Conservation (phyloP, 2,888 invertebrate genomes). For the Microplitis manilae region DNA sequence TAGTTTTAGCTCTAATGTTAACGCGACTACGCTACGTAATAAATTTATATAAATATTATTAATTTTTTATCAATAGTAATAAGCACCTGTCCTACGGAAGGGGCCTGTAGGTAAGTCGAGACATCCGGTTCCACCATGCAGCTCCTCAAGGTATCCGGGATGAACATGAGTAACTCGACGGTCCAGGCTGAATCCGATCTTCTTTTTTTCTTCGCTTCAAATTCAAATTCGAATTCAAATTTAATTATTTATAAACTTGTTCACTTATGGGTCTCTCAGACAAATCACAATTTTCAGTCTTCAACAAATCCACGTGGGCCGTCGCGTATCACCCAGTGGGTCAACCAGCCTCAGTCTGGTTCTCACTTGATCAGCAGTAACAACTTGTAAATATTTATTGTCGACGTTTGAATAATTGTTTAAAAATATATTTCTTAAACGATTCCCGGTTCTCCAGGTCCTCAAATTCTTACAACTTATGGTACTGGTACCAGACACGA, state of each 20-base stretch:
- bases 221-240: too few species aligned
- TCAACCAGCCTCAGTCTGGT: background rate
- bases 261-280: background rate
- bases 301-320: background rate
- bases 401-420: too few species aligned
- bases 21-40: too few species aligned
- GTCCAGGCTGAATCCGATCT: constrained; percentile 61
- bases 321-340: background rate
- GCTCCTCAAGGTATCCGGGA: constrained; percentile 93
- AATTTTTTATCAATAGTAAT: constrained; percentile 6
- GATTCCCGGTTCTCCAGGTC: too few species aligned
- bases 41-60: too few species aligned
- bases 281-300: constrained; percentile 32
- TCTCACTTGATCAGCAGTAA: background rate
- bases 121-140: constrained; percentile 97
- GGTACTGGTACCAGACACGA: background rate
- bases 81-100: constrained; percentile 93
- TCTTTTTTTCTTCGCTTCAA: background rate
- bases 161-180: constrained; percentile 82
- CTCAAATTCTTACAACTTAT: too few species aligned
- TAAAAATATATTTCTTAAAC: too few species aligned
- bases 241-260: too few species aligned
- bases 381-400: too few species aligned
- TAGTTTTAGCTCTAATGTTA: too few species aligned
- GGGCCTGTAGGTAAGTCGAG: constrained; percentile 94